Evolutionary conservation across 2,888 invertebrate species (phyloP), one percentile per base, ranked within the genome.

Genomic region (Teinopalpus imperialis): DNA sequence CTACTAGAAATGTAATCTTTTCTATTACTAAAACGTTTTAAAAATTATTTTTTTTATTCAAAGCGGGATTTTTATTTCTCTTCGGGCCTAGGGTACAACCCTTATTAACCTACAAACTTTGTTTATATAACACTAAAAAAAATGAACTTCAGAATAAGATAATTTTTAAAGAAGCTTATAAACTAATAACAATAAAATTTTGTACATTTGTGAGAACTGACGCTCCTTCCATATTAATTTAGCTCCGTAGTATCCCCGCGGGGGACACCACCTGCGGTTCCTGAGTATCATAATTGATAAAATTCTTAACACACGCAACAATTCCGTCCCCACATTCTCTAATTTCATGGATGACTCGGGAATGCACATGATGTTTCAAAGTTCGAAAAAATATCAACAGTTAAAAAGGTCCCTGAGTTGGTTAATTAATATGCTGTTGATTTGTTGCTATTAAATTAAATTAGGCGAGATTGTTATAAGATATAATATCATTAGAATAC

Each of bases 221-320:
- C 16, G 41, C 16, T 24, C 34, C 29, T 41, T 41, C 30, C 23
- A 41, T 21, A 40, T 46, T 39, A 39, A 43, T 48, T 39, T 48
- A 18, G 30, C 8, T 27, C 57, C 52, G 58, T 57, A 53, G 47
- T 52, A 50, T 56, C 56, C 37, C 74, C 39, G 64, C 69, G 62
- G 80, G 74, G 74, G 72, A 66, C 60, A 57, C 62, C 57, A 59
- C 66, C 63, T 59, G 66, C 54, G 53, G 65, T 51, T 56, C 54
- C 51, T 51, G 55, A 55, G 54, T 63, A 70, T 70, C 66, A 73
- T 75, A 74, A 81, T 81, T 81, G 81, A 83, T 82, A 78, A 81
- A 77, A 80, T 80, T 75, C 81, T 79, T 73, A 66, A 72, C 72
- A 71, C 71, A 76, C 76, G 69, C 67, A 69, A 66, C 66, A 66